Conservation (phyloP, 2,888 invertebrate species). For the Spilosoma lubricipeda region DNA sequence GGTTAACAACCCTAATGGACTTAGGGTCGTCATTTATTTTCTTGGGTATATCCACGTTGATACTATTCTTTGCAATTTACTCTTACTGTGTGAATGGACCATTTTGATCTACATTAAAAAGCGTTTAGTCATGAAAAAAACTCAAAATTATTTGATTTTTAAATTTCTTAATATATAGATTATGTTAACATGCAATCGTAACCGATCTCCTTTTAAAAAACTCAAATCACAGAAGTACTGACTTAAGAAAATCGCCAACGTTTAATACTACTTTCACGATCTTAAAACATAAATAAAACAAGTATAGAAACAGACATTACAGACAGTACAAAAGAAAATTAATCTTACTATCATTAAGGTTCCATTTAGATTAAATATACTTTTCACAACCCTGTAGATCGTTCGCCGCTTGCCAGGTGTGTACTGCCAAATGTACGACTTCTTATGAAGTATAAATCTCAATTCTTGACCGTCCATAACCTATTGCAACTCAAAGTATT, state of each 20-base stretch:
- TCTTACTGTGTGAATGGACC: background rate
- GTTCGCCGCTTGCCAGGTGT: slow-evolving; percentile 45
- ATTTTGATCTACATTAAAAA: no score
- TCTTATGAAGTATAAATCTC: slow-evolving; percentile 47
- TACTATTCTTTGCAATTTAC: background rate
- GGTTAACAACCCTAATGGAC: slow-evolving; percentile 57
- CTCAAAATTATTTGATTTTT: background rate
- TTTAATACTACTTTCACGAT: background rate
- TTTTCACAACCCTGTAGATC: slow-evolving; percentile 37
- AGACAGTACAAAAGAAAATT: background rate
- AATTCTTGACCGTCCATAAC: slow-evolving; percentile 38
- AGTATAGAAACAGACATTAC: background rate
- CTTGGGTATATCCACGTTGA: slow-evolving; percentile 3
- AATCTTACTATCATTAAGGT: background rate
- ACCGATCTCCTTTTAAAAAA: background rate
- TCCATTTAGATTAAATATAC: background rate
- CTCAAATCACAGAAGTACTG: background rate
- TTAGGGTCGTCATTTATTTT: slow-evolving; percentile 39
- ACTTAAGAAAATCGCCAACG: no score
- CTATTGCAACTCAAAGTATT: slow-evolving; percentile 37
- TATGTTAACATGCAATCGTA: background rate
- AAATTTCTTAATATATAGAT: background rate
- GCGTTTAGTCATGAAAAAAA: no score
- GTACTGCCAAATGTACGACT: slow-evolving; percentile 41
- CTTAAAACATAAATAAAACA: background rate